Percentiles rank a stretch among this genome's conserved stretches.
Conservation (phyloP, 2,113 vertebrate genomes). For the Sebastes fasciatus region DNA sequence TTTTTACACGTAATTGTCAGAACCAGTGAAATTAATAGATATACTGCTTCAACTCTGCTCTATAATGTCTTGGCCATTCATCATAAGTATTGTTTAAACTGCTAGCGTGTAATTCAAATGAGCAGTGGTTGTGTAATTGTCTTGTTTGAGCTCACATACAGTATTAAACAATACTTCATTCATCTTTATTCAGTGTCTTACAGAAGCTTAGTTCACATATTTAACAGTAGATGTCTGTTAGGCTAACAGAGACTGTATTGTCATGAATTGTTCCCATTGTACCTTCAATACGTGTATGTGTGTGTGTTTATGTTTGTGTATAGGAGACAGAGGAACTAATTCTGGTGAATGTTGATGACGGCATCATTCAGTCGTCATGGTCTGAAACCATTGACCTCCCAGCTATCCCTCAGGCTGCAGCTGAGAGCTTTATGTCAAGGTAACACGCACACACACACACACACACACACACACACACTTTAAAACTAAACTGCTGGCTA, state of each 20-base stretch:
- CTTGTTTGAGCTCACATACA: not conserved
- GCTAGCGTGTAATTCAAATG: not conserved
- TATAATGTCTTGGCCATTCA: not conserved
- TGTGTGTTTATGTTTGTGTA: constrained; percentile 28
- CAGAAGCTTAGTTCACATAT: constrained; percentile 41
- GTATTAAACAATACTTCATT: constrained; percentile 40
- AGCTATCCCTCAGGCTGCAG: constrained; percentile 86
- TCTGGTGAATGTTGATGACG: constrained; percentile 92
- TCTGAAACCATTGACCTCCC: constrained; percentile 81
- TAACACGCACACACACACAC: constrained; percentile 54
- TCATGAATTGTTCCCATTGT: constrained; percentile 43
- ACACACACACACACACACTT: not conserved
- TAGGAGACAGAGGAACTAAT: constrained; percentile 94
- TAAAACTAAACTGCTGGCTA: not conserved
- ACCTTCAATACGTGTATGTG: constrained; percentile 1
- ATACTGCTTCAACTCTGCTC: not conserved
- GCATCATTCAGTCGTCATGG: constrained; percentile 84
- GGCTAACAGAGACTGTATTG: not conserved
- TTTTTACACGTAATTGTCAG: not conserved
- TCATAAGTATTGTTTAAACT: not conserved
- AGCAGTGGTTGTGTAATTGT: constrained; percentile 6
- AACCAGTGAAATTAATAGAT: not conserved
- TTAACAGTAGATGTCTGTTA: constrained; percentile 53
- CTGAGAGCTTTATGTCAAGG: constrained; percentile 90
- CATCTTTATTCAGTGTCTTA: constrained; percentile 42